Conservation (phyloP, 2,113 vertebrate genomes). For the Istiophorus platypterus region DNA sequence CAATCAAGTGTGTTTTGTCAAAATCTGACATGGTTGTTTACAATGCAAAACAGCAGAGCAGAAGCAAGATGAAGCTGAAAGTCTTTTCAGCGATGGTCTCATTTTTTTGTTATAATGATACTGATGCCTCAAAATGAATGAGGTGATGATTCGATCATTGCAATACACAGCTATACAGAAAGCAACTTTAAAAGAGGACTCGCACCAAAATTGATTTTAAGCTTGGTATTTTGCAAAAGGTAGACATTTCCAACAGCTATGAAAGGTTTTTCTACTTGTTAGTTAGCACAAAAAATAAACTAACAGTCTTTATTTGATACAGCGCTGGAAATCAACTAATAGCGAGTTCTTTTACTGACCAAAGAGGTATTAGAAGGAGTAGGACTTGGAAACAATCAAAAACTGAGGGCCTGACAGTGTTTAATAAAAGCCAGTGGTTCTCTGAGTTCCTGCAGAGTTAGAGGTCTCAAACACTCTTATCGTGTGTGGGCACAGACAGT, state of each 20-base stretch:
- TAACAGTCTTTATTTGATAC: conserved; percentile 6
- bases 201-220: background rate
- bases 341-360: background rate
- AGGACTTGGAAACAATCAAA: background rate
- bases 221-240: conserved; percentile 31
- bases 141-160: background rate
- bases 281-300: too few relatives aligned
- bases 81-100: conserved; percentile 1
- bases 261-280: background rate
- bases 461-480: conserved; percentile 5
- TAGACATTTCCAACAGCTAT: background rate
- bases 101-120: conserved; percentile 6
- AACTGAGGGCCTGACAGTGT: background rate
- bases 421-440: background rate
- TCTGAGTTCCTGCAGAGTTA: conserved; percentile 20
- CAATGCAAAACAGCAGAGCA: background rate
- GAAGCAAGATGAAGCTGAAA: background rate
- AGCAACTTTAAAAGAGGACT: conserved; percentile 13
- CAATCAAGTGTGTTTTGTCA: background rate
- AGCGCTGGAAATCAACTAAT: background rate
- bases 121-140: background rate
- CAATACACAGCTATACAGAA: background rate
- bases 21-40: background rate
- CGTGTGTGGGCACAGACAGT: background rate
- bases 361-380: background rate